Percentiles rank a stretch among this genome's conserved stretches.
phyloP scores from a whole-genome alignment of 2,797 vertebrate species.

The Sebastes vulpes region DNA sequence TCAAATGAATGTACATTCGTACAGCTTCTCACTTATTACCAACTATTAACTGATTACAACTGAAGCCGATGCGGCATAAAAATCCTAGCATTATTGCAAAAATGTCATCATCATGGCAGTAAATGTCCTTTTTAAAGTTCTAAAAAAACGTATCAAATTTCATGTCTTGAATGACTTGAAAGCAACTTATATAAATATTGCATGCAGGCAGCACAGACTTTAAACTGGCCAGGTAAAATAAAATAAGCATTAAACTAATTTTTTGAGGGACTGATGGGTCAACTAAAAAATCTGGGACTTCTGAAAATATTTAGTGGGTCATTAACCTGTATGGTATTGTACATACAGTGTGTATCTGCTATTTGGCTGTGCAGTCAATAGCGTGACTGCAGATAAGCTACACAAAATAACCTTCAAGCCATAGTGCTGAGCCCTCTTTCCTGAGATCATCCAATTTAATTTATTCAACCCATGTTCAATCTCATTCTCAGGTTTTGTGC shows the following conservation, averaged over 20 bases:
- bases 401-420: not conserved
- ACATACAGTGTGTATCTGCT: not conserved
- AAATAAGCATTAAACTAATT: not conserved
- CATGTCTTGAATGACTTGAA: not conserved
- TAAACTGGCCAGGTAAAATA: not conserved
- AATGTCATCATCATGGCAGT: not conserved
- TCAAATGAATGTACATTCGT: not conserved
- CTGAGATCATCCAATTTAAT: not conserved
- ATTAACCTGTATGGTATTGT: not conserved
- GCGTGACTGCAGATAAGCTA: not conserved
- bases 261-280: not conserved
- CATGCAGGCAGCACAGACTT: not conserved
- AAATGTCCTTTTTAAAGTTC: not conserved
- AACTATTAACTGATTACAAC: not conserved
- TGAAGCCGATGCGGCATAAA: not conserved
- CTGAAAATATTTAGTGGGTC: not conserved
- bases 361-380: not conserved
- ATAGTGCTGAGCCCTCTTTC: not conserved
- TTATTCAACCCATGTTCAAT: conserved; percentile 15
- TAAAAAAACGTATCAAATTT: not conserved
- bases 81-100: not conserved
- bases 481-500: not conserved
- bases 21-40: not conserved
- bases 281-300: not conserved
- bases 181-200: not conserved